Evolutionary conservation across 2,797 vertebrate species (phyloP).

Genomic region (Sebastes steindachneri): DNA sequence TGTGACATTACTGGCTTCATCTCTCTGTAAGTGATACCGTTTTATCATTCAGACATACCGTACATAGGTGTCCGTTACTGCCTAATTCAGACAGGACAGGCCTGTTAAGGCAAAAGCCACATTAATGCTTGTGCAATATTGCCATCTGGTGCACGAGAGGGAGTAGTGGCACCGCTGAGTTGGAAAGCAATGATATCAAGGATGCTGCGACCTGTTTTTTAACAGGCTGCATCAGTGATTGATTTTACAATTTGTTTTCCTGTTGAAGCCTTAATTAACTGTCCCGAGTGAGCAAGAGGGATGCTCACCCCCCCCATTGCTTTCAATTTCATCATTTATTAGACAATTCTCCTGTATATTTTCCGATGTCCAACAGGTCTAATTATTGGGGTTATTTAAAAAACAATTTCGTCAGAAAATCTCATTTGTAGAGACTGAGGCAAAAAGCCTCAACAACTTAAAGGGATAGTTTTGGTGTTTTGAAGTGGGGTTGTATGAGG

Average conservation of each 20-base stretch:
- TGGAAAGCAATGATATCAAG: background rate
- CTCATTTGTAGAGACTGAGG: background rate
- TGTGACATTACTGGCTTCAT: background rate
- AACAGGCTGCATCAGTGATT: background rate
- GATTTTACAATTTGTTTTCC: background rate
- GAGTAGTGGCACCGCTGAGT: background rate
- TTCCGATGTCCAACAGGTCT: background rate
- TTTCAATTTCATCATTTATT: background rate
- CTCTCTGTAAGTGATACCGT: background rate
- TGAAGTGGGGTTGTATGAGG: no score
- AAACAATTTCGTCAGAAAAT: background rate
- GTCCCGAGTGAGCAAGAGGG: background rate
- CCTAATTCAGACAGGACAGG: background rate
- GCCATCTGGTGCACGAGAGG: slow-evolving; percentile 14
- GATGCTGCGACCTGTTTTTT: background rate
- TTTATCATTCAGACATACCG: background rate
- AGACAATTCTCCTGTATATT: background rate
- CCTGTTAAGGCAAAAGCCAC: background rate
- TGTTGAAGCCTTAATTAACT: background rate
- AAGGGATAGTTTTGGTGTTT: no score
- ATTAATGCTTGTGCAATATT: background rate
- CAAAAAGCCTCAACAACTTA: background rate
- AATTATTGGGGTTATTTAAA: background rate
- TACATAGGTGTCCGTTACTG: background rate
- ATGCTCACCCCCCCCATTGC: background rate